Conservation (phyloP, 2,888 invertebrate species). For the Caenorhabditis virilis region DNA sequence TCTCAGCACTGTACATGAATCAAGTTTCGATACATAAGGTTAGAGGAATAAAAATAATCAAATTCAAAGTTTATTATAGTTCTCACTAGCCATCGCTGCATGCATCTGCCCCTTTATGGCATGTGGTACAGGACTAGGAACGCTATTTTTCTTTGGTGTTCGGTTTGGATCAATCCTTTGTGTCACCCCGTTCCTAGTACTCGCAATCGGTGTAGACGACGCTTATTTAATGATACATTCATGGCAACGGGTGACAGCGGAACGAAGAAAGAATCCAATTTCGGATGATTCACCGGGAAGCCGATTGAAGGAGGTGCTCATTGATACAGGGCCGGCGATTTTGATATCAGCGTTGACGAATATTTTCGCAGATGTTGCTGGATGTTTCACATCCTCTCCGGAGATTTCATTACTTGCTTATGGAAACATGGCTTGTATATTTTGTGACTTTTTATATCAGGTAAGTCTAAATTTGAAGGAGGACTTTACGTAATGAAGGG, state of each 20-base stretch:
- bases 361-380: constrained; percentile 63
- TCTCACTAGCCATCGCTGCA: constrained; percentile 59
- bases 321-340: constrained; percentile 65
- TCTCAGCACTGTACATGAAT: constrained; percentile 60
- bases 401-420: constrained; percentile 63
- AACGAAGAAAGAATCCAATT: constrained; percentile 37
- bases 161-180: constrained; percentile 61
- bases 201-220: constrained; percentile 64
- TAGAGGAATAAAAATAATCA: too few relatives aligned
- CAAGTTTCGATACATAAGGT: constrained; percentile 61
- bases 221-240: constrained; percentile 67
- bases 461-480: too few relatives aligned
- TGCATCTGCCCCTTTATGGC: constrained; percentile 67
- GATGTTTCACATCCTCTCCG: constrained; percentile 62
- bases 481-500: too few relatives aligned
- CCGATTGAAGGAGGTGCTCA: constrained; percentile 54
- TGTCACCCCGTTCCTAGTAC: constrained; percentile 63
- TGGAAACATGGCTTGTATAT: constrained; percentile 60
- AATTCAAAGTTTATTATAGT: constrained; percentile 31
- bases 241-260: constrained; percentile 58
- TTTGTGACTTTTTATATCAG: constrained; percentile 61
- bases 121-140: constrained; percentile 62
- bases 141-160: constrained; percentile 57
- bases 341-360: constrained; percentile 64
- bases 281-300: constrained; percentile 48